Evolutionary conservation across 2,113 vertebrate species (phyloP), one percentile per base, ranked within the genome.

Genomic region (Perca flavescens): DNA sequence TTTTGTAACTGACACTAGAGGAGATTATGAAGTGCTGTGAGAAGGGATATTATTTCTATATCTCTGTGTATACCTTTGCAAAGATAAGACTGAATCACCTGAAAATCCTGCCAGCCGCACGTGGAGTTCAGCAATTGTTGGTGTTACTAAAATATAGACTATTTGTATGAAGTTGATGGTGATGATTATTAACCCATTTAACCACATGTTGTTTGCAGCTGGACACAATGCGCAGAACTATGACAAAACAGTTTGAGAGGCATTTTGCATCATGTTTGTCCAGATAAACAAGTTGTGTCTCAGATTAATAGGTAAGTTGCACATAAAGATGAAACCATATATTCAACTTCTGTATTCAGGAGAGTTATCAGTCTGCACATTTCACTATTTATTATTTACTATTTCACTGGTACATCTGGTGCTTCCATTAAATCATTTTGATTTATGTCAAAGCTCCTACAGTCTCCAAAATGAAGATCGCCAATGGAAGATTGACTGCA

Each of bases 401-500:
- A 40, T 28, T 17, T 58, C 10, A 25, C 15, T 28, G 36, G 21
- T 40, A 6, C 34, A 3, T 53, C 21, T 54, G 46, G 13, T 17
- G n/a, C 4, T n/a, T 10, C 22, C 49, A n/a, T 53, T 21, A 9
- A n/a, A 22, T n/a, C 13, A 0, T 9, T 22, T 16, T 19, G 2
- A 10, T 58, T 40, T 7, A 0, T 50, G 6, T 28, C 46, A 11
- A 6, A 80, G 78, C 62, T 5, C 8, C 43, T n/a, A 62, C 71
- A 62, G 46, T n/a, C 2, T 2, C 17, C 1, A 1, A 5, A 5
- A 17, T 1, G 7, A 25, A 3, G 68, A 77, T 25, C 74, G 68
- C 17, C 67, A 11, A 1, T 83, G 81, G 81, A 60, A 12, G 11
- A 46, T 77, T 5, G 46, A 50, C 3, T 78, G 68, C 46, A 28